Evolutionary conservation across 2,113 vertebrate genomes (phyloP), one percentile per base, ranked within the genome.

Genomic region (Gadus chalcogrammus): DNA sequence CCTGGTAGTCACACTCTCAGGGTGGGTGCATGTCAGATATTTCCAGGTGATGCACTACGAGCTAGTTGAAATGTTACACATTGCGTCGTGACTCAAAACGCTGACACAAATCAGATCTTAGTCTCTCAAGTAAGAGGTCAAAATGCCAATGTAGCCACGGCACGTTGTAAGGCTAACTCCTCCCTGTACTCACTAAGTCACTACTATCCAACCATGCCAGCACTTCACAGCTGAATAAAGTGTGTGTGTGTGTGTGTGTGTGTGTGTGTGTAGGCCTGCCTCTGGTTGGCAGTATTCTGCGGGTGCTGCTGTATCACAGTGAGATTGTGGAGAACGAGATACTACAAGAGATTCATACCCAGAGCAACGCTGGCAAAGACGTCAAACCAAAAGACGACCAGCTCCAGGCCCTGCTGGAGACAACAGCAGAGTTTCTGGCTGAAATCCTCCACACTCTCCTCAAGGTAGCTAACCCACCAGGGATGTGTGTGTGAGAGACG

Each of bases 341-440:
- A 65, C 59, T 16, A 69, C 91, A 88, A 81, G 90, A 31, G 35
- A 59, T 69, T 11, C 1, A 11, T 42, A 11, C 8, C 42, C 42
- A 7, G 9, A 13, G 12, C 42, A 13, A 48, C 42, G 75, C 60
- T 5, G 64, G 60, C 76, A 7, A 78, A 79, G 69, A 83, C 78
- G 2, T 64, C 3, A 68, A 70, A 3, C 17, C 70, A 62, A 88
- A 91, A 53, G 93, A 97, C 64, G 92, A 93, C 65, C 94, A 95
- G 80, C 83, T 97, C 72, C 91, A 92, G 85, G 93, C 93, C 69
- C 87, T 99, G 65, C 91, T 92, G 76, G 95, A 97, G 75, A 92
- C 95, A 77, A 92, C 93, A 61, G 90, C 92, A 64, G 97, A 98
- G 88, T 93, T 98, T 69, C 93, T 98, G 56, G 93, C 95, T 64